A percentile compares a stretch with the other conserved stretches of the same genome.
These are phyloP conservation scores for Acanthurus leucopareius DNA, from an alignment of 2,797 vertebrate species.

Conservation along the genomic window DNA sequence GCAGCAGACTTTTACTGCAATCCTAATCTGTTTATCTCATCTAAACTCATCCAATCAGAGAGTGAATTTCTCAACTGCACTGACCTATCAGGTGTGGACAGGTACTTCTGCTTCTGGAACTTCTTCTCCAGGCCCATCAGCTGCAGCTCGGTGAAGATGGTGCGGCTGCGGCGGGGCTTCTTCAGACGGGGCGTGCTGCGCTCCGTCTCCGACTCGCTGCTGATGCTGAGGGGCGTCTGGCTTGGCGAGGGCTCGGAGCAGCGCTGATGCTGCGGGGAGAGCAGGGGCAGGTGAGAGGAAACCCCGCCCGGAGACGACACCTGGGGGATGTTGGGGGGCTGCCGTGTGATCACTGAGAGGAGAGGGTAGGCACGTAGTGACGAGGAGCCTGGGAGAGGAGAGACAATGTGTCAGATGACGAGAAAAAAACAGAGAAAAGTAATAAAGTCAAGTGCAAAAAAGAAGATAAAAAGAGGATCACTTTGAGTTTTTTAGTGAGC, in stretches of 20 bases:
- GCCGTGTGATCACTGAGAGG: slow-evolving; percentile 93
- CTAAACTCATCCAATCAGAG: background rate
- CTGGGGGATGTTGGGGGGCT: slow-evolving; percentile 84
- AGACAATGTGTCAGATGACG: slow-evolving; percentile 37
- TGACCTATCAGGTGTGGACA: slow-evolving; percentile 98
- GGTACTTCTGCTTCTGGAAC: slow-evolving; percentile 99
- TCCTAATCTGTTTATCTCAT: no score
- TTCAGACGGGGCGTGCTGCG: slow-evolving; percentile 88
- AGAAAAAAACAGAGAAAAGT: slow-evolving; percentile 16
- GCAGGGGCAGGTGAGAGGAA: slow-evolving; percentile 84
- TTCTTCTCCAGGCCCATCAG: slow-evolving; percentile 99
- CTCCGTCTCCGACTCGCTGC: slow-evolving; percentile 96
- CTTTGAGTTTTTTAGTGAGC: slow-evolving; percentile 36
- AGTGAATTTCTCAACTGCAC: slow-evolving; percentile 35
- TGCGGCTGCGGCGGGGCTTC: slow-evolving; percentile 95
- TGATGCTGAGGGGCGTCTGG: slow-evolving; percentile 86
- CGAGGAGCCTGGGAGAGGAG: slow-evolving; percentile 86
- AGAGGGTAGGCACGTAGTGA: slow-evolving; percentile 92
- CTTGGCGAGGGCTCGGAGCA: slow-evolving; percentile 74
- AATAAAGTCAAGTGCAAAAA: slow-evolving; percentile 31
- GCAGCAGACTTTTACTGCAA: background rate
- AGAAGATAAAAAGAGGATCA: slow-evolving; percentile 13
- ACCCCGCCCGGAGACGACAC: slow-evolving; percentile 50
- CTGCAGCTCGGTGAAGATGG: slow-evolving; percentile 98
- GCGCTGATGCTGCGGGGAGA: slow-evolving; percentile 79